These are phyloP conservation scores for Meiosimyza decipiens DNA, from an alignment of 2,888 invertebrate genomes.

Conservation along the genomic window DNA sequence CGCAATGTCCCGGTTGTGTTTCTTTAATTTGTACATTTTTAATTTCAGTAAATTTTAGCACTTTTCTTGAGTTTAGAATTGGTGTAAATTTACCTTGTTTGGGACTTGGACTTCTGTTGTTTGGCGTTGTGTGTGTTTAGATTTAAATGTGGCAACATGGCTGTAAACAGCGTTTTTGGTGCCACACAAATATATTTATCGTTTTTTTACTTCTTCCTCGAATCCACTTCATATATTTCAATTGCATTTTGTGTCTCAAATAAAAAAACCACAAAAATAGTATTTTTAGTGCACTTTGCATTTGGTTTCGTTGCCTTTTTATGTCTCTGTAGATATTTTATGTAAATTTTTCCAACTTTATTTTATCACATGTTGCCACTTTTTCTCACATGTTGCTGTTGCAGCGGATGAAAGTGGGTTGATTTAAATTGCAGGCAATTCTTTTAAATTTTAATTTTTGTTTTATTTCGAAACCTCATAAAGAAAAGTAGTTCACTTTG, in stretches of 20 bases:
- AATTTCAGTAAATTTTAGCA: too few relatives aligned
- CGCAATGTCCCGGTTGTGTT: too few relatives aligned
- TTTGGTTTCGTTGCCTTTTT: constrained; percentile 4
- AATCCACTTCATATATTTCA: constrained; percentile 10
- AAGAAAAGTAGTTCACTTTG: constrained; percentile 28
- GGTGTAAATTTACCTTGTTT: too few relatives aligned
- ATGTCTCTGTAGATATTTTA: constrained; percentile 26
- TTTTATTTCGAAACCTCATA: neutral
- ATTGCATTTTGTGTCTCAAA: neutral
- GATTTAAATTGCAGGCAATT: constrained; percentile 30
- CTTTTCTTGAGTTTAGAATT: too few relatives aligned
- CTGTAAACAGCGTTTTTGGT: too few relatives aligned
- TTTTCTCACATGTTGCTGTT: neutral
- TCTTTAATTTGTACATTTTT: too few relatives aligned
- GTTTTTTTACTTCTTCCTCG: neutral
- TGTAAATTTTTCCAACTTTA: neutral
- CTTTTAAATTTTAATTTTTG: constrained; percentile 9
- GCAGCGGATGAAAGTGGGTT: constrained; percentile 38
- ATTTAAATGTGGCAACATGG: too few relatives aligned
- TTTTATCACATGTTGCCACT: neutral
- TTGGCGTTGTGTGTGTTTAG: too few relatives aligned
- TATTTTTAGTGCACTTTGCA: constrained; percentile 9
- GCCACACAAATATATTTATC: neutral
- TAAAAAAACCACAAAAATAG: neutral
- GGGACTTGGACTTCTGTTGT: too few relatives aligned